phyloP scores from a whole-genome alignment of 1,140 invertebrate species.

The Drosophila sucinea region DNA sequence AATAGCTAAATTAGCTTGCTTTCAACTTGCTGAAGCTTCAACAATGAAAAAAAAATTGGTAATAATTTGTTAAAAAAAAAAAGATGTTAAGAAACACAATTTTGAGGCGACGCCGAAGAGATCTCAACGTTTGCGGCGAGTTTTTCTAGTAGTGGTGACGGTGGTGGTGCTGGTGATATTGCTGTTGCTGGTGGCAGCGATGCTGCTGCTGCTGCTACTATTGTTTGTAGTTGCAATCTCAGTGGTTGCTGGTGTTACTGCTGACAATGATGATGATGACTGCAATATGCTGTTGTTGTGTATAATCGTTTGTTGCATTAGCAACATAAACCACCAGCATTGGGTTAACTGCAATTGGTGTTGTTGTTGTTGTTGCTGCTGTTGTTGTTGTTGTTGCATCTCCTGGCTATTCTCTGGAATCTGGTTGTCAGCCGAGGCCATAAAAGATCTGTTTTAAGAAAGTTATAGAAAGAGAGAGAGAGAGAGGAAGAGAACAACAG shows the following conservation, averaged over 20 bases:
- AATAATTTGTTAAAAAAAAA: conserved; percentile 17
- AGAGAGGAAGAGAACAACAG: not conserved
- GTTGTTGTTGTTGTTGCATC: conserved; percentile 9
- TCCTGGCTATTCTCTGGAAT: conserved; percentile 40
- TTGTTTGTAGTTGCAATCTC: not conserved
- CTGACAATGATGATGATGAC: not conserved
- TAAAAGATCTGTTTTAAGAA: conserved; percentile 62
- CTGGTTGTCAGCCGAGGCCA: conserved; percentile 68
- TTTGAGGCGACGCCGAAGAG: conserved; percentile 5
- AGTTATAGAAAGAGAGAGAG: not conserved
- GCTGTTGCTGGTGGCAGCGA: conserved; percentile 11
- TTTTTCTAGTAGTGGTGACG: conserved; percentile 27
- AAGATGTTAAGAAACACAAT: conserved; percentile 22
- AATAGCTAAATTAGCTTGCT: conserved; percentile 5
- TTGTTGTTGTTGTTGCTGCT: conserved; percentile 23
- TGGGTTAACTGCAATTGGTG: conserved; percentile 67
- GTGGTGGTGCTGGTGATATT: conserved; percentile 22
- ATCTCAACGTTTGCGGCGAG: conserved; percentile 49
- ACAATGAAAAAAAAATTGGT: conserved; percentile 24
- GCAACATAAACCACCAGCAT: conserved; percentile 79
- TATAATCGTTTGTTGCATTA: conserved; percentile 78
- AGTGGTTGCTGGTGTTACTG: conserved; percentile 18
- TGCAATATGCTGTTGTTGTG: conserved; percentile 56
- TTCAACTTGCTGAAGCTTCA: conserved; percentile 14
- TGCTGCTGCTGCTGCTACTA: conserved; percentile 21